A percentile compares a stretch with the other conserved stretches of the same genome.
Conservation (phyloP, 2,113 vertebrate genomes). For the Zosterops pallidus region DNA sequence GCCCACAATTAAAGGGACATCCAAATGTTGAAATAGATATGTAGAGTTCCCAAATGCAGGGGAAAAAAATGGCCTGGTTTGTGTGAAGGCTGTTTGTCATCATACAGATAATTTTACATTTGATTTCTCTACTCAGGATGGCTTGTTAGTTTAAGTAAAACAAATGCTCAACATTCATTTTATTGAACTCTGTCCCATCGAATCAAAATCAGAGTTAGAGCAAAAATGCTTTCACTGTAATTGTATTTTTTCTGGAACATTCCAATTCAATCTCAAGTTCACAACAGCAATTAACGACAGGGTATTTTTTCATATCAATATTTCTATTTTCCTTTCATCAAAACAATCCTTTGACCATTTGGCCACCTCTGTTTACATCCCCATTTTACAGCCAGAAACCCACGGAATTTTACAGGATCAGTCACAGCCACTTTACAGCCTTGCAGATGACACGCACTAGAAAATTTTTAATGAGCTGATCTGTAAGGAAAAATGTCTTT, state of each 20-base stretch:
- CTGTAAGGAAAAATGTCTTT: constrained; percentile 46
- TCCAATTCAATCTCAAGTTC: not conserved
- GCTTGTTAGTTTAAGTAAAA: not conserved
- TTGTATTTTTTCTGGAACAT: not conserved
- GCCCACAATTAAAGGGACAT: not conserved
- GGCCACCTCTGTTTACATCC: not conserved
- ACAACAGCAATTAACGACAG: not conserved
- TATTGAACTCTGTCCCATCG: not conserved
- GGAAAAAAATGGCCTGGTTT: not conserved
- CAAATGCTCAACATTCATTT: not conserved
- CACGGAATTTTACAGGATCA: not conserved
- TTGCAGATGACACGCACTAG: not conserved
- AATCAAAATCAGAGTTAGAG: not conserved
- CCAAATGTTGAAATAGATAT: not conserved
- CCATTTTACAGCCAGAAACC: not conserved
- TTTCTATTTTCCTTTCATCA: not conserved
- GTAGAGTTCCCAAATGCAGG: not conserved
- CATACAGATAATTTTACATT: not conserved
- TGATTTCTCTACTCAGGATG: not conserved
- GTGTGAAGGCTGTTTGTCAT: not conserved
- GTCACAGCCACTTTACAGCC: not conserved
- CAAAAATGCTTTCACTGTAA: not conserved
- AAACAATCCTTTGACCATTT: not conserved
- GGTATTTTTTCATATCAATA: not conserved
- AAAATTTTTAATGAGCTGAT: constrained; percentile 39